These are phyloP conservation scores for Choloepus didactylus DNA, from an alignment of 2,797 vertebrate genomes.

Conservation along the genomic window DNA sequence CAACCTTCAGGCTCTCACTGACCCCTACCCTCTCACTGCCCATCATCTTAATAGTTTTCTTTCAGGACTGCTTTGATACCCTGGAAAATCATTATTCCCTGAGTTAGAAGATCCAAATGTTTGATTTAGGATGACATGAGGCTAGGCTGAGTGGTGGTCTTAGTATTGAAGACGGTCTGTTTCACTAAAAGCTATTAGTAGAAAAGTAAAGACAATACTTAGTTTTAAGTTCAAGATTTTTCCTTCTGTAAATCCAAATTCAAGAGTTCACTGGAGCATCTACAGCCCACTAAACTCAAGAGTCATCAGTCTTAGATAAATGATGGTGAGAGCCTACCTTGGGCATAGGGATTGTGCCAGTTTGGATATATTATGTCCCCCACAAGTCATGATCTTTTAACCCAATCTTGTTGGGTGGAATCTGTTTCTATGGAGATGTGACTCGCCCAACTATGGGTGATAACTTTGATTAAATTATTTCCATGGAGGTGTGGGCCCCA, in stretches of 20 bases:
- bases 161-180: background rate
- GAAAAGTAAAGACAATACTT: background rate
- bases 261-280: background rate
- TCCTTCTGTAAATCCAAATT: background rate
- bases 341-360: no score
- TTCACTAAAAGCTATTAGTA: background rate
- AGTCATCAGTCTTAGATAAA: background rate
- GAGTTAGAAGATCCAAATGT: background rate
- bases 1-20: background rate
- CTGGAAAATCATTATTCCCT: background rate
- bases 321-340: background rate
- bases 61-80: background rate
- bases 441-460: no score
- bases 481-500: no score
- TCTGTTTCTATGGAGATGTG: no score
- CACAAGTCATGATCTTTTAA: no score
- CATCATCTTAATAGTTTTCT: background rate
- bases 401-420: no score
- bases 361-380: no score
- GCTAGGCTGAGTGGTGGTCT: no score
- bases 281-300: fast-evolving
- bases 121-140: background rate
- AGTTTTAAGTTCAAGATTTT: background rate
- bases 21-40: background rate
- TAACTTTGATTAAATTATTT: no score